Conservation (phyloP, 30 jellyfish, hydroid and myxozoan species). For the Aurelia aurita region DNA sequence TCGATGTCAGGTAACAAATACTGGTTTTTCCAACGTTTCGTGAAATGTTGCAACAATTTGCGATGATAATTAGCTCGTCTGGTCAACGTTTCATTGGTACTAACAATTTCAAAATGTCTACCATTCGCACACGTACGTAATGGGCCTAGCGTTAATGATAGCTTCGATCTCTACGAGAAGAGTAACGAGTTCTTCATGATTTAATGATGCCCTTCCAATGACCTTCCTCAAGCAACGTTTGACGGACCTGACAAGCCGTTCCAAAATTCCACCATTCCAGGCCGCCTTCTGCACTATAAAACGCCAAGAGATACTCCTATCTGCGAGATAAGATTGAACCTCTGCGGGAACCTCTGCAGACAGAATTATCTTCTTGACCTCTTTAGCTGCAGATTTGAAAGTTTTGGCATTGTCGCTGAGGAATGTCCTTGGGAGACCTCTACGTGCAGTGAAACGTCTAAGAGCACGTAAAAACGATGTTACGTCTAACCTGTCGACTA, state of each 20-base stretch:
- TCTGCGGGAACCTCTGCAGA: neutral
- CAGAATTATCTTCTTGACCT: neutral
- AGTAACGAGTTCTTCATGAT: neutral
- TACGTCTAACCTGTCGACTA: neutral
- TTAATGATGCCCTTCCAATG: neutral
- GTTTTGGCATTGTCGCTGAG: slow-evolving; percentile 47
- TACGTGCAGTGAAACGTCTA: neutral
- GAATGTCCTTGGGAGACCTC: slow-evolving; percentile 32
- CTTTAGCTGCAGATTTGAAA: no score
- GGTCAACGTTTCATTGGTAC: neutral
- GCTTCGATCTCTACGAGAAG: slow-evolving; percentile 6
- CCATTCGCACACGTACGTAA: neutral
- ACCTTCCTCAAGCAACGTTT: neutral
- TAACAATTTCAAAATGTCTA: neutral
- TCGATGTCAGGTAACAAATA: no score
- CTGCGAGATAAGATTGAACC: neutral
- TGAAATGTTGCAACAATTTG: neutral
- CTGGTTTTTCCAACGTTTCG: neutral
- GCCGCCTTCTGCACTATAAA: neutral
- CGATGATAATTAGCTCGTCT: neutral
- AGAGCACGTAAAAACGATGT: neutral
- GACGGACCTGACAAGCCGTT: neutral
- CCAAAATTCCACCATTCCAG: neutral
- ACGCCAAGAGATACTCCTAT: neutral
- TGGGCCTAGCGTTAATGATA: neutral